Evolutionary conservation across 2,797 vertebrate genomes (phyloP).

Genomic region (Acanthurus tractus): DNA sequence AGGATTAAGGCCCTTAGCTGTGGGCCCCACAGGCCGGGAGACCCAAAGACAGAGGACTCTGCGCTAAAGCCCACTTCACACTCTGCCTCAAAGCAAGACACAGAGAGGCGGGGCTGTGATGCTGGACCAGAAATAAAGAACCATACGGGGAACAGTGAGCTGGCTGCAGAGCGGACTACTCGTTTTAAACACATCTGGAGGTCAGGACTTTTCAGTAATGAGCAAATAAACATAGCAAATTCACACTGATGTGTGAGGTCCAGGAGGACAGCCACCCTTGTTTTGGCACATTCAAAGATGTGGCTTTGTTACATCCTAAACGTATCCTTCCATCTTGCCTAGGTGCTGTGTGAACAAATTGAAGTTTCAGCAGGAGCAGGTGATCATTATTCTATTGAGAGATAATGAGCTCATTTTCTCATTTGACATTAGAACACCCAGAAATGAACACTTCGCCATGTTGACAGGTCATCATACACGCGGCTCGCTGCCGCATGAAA

Average conservation of each 20-base stretch:
- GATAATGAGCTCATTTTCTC: conserved; percentile 76
- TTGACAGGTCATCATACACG: conserved; percentile 72
- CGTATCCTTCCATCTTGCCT: conserved; percentile 28
- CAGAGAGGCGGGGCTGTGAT: conserved; percentile 25
- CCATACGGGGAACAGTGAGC: conserved; percentile 7
- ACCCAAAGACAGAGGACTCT: conserved; percentile 57
- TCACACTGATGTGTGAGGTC: conserved; percentile 7
- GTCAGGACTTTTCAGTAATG: conserved; percentile 69
- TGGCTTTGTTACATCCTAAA: conserved; percentile 49
- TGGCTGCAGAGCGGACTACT: conserved; percentile 26
- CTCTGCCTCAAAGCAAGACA: conserved; percentile 64
- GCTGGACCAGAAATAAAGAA: conserved; percentile 52
- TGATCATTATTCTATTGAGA: conserved; percentile 59
- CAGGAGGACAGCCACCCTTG: conserved; percentile 12
- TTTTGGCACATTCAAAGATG: conserved; percentile 34
- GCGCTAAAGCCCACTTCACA: conserved; percentile 62
- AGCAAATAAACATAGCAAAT: conserved; percentile 62
- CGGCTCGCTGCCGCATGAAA: conserved; percentile 33
- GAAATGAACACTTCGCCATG: conserved; percentile 55
- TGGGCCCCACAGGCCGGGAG: conserved; percentile 67
- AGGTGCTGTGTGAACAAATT: conserved; percentile 71
- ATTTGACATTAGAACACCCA: conserved; percentile 65
- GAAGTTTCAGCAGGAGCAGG: conserved; percentile 56
- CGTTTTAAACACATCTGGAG: conserved; percentile 56
- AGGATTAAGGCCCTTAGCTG: conserved; percentile 81